Base-by-base conservation (phyloP, 2,797 vertebrate genomes). In the Melanotaenia nigrans region DNA sequence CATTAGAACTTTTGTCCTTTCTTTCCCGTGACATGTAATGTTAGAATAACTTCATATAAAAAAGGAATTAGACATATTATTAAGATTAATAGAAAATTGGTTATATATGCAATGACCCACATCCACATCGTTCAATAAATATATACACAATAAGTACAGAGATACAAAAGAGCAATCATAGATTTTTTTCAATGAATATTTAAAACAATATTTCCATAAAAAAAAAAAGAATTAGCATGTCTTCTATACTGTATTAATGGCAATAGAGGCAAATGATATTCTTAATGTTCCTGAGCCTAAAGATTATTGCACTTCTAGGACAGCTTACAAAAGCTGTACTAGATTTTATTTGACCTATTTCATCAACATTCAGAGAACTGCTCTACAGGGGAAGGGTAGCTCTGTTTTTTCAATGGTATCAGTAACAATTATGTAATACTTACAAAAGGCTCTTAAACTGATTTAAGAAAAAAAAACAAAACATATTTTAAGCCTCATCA, bases 61-160 rank as follows among this genome's bases (percentile, higher is more conserved):
- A 94, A 93, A 82, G 61, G 54, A 64, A 81, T 86, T 69, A 85
- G 66, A 73, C 75, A 90, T 85, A 92, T 88, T 92, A 91, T 78
- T 87, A 85, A 66, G 61, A 88, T 83, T 87, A 83, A 85, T 78
- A 91, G 77, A 92, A 78, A 89, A 87, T 77, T 83, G 56, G 74
- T 88, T 81, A 85, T 91, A 91, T 79, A 69, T 65, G 65, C 53
- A 82, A 89, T 82, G 68, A 90, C 94, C 93, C 94, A 92, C 76
- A 90, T 93, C 94, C 92, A 72, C 80, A 86, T 30, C 74, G 88
- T 79, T 89, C 89, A 94, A 94, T 94, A 95, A 94, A 95, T 95
- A 95, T 94, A 93, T 93, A 95, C 90, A 92, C 90, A 92, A 78
- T 86, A 93, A 94, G 91, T 94, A 94, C 88, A 93, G 85, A 89